These are phyloP conservation scores for Elephantulus edwardii DNA, from an alignment of 2,113 vertebrate genomes.

Conservation along the genomic window DNA sequence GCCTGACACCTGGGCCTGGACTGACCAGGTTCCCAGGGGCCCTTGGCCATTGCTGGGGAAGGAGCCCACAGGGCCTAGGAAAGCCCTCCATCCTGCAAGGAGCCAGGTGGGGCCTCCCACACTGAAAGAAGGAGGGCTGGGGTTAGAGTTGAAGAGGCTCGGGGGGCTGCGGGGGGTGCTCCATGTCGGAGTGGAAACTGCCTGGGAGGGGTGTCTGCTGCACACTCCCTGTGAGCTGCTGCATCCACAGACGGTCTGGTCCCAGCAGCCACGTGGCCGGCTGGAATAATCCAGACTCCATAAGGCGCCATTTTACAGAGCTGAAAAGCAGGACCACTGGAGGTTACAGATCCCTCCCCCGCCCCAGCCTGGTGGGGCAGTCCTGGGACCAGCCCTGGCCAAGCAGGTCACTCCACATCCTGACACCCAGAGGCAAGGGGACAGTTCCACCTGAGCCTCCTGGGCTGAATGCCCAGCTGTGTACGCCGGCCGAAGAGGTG, in stretches of 20 bases:
- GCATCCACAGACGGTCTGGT: no score
- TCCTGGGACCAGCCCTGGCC: not conserved
- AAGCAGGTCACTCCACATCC: no score
- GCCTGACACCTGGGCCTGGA: not conserved
- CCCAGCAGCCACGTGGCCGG: no score
- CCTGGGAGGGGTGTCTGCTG: accelerated
- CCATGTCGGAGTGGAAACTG: accelerated
- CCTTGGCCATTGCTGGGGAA: accelerated
- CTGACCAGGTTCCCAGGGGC: accelerated
- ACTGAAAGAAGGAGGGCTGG: not conserved
- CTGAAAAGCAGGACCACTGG: not conserved
- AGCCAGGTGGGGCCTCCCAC: not conserved
- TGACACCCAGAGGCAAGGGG: no score
- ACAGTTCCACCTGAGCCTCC: not conserved
- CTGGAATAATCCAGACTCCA: accelerated
- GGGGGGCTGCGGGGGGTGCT: no score
- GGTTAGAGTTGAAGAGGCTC: accelerated
- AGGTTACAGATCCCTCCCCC: not conserved
- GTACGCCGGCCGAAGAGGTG: not conserved
- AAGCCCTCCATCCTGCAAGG: not conserved
- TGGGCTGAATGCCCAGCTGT: not conserved
- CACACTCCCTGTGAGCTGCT: no score
- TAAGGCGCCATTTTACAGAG: not conserved
- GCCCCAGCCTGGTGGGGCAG: no score
- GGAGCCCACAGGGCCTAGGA: not conserved